Evolutionary conservation across 30 jellyfish, hydroid and myxozoan genomes (phyloP).

Genomic region (Nemopilema nomurai): DNA sequence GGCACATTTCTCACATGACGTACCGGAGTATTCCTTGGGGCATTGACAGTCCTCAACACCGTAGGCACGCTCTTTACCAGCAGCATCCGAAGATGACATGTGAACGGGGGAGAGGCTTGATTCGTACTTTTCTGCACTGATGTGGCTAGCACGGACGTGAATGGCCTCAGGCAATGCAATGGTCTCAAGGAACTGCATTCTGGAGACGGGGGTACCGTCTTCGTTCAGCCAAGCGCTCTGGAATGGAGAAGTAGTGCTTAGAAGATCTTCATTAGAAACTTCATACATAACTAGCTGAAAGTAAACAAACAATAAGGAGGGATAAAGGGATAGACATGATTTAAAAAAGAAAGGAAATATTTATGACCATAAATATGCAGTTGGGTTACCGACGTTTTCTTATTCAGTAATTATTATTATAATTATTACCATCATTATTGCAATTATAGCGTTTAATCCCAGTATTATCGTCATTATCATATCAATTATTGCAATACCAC

Average conservation of each 20-base stretch:
- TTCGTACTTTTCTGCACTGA: constrained; percentile 30
- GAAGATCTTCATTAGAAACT: background rate
- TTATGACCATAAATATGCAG: too few relatives aligned
- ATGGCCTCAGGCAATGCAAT: constrained; percentile 53
- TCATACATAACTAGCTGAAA: too few relatives aligned
- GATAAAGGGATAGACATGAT: too few relatives aligned
- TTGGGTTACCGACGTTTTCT: too few relatives aligned
- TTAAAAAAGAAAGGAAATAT: too few relatives aligned
- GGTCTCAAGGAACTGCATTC: constrained; percentile 62
- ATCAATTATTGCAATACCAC: too few relatives aligned
- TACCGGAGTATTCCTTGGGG: constrained; percentile 84
- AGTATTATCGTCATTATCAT: too few relatives aligned
- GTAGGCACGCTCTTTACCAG: constrained; percentile 66
- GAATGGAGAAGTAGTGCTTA: background rate
- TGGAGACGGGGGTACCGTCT: constrained; percentile 73
- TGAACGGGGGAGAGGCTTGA: constrained; percentile 34
- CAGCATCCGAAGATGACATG: constrained; percentile 66
- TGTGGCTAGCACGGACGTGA: constrained; percentile 69
- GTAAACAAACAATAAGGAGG: too few relatives aligned
- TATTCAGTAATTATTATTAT: too few relatives aligned
- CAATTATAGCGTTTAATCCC: too few relatives aligned
- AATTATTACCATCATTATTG: too few relatives aligned
- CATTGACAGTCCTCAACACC: constrained; percentile 87
- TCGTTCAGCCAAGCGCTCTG: constrained; percentile 66
- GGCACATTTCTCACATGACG: constrained; percentile 88